Percentiles rank a stretch among this genome's conserved stretches.
Conservation (phyloP, 2,113 vertebrate species). For the Melospiza melodia region DNA sequence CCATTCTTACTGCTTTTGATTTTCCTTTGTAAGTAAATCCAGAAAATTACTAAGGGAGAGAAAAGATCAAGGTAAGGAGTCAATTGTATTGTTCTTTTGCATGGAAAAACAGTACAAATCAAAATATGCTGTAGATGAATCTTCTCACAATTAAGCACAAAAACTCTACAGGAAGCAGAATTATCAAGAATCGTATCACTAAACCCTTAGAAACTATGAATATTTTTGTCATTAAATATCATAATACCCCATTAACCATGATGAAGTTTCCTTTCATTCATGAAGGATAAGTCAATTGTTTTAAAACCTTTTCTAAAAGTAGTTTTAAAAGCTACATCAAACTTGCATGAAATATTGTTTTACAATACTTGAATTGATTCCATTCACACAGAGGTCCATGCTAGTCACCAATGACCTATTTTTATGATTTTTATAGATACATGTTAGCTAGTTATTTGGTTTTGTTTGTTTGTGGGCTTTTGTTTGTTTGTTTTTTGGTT, state of each 20-base stretch:
- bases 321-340: not conserved
- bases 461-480: not conserved
- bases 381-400: not conserved
- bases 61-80: not conserved
- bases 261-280: not conserved
- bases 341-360: not conserved
- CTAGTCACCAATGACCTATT: not conserved
- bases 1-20: not conserved
- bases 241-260: not conserved
- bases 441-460: not conserved
- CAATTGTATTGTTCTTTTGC: not conserved
- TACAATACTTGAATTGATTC: not conserved
- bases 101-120: not conserved
- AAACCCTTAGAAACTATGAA: not conserved
- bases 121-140: not conserved
- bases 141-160: constrained; percentile 11
- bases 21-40: not conserved
- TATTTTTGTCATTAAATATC: not conserved
- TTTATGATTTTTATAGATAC: not conserved
- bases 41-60: not conserved
- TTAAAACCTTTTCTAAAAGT: not conserved
- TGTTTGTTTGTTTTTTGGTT: too few species aligned
- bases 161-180: not conserved
- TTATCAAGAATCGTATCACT: not conserved
- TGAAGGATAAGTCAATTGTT: not conserved